Conservation (phyloP, 2,113 vertebrate species). For the Etheostoma cragini region DNA sequence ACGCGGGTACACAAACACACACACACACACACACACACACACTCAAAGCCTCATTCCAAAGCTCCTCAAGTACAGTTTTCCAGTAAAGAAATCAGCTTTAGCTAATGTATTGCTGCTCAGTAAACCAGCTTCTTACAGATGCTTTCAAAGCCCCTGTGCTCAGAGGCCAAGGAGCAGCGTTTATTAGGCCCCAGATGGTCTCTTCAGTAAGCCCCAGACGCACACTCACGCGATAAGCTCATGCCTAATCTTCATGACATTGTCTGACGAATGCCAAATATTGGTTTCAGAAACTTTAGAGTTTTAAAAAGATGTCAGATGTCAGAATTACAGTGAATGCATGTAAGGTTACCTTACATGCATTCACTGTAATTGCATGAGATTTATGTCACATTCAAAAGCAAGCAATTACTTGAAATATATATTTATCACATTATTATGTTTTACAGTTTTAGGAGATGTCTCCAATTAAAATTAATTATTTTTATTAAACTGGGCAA, state of each 20-base stretch:
- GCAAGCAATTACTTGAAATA: slow-evolving; percentile 1
- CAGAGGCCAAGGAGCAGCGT: slow-evolving; percentile 76
- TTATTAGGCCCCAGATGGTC: slow-evolving; percentile 85
- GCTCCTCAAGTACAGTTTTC: slow-evolving; percentile 82
- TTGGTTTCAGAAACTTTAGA: slow-evolving; percentile 43
- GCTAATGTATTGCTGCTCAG: slow-evolving; percentile 83
- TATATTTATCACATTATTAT: neutral
- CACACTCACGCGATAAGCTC: slow-evolving; percentile 73
- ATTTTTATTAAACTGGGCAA: neutral
- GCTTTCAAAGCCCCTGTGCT: slow-evolving; percentile 78
- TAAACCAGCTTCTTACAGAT: slow-evolving; percentile 84
- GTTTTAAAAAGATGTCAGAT: neutral
- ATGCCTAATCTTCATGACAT: slow-evolving; percentile 75
- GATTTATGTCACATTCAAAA: neutral
- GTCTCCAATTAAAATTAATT: neutral
- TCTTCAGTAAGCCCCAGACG: slow-evolving; percentile 74
- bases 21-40: slow-evolving; percentile 38
- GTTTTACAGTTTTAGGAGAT: neutral
- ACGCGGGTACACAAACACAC: slow-evolving; percentile 56
- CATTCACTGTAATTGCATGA: neutral
- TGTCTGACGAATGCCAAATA: slow-evolving; percentile 62
- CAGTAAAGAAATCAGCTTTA: slow-evolving; percentile 86
- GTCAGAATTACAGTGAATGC: too few relatives aligned
- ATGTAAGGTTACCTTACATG: too few relatives aligned
- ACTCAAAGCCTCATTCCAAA: slow-evolving; percentile 68